Base-by-base conservation (phyloP, 2,888 invertebrate genomes). In the Disparrhopalites patrizii region DNA sequence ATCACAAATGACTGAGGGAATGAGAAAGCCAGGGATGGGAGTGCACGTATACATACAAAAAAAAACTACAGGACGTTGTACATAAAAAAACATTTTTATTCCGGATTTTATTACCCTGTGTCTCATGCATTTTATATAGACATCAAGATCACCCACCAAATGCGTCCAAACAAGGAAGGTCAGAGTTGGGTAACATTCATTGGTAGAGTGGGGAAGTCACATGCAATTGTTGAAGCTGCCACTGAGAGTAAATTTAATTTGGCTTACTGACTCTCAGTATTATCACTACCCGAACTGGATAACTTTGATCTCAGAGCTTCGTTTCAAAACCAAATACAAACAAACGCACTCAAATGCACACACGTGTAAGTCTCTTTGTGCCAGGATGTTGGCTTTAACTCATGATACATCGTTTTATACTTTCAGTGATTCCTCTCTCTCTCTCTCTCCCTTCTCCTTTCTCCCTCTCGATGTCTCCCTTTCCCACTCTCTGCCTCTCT, bases 401-500 rank as follows among this genome's bases (percentile, higher is more conserved):
- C 43, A 43, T 43, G n/a, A 43, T 20, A 43, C n/a, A n/a, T n/a
- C n/a, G n/a, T 20, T 13, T 20, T 55, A 31, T 55, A 51, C 30
- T 20, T 55, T 31, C 28, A 33, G 18, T 13, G n/a, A 15, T 10
- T 28, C n/a, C 28, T 33, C 31, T 27, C 2, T 23, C n/a, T 50
- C 50, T 40, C 40, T 57, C 63, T 57, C 61, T 62, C 27, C 54
- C 3, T 18, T 40, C 5, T 40, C 13, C 3, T n/a, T n/a, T n/a
- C n/a, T n/a, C n/a, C n/a, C n/a, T 64, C 62, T 38, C 54, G 69
- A 50, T 31, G 15, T 25, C 47, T 64, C 55, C 62, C 56, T 60
- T 60, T 63, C 57, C 66, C 63, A 66, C 51, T 58, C n/a, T 54
- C 54, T 33, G 27, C 50, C 36, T 65, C 60, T 36, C 27, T 63